Base-by-base conservation (phyloP, 2,113 vertebrate species). In the Chaetorhynchus papuensis region DNA sequence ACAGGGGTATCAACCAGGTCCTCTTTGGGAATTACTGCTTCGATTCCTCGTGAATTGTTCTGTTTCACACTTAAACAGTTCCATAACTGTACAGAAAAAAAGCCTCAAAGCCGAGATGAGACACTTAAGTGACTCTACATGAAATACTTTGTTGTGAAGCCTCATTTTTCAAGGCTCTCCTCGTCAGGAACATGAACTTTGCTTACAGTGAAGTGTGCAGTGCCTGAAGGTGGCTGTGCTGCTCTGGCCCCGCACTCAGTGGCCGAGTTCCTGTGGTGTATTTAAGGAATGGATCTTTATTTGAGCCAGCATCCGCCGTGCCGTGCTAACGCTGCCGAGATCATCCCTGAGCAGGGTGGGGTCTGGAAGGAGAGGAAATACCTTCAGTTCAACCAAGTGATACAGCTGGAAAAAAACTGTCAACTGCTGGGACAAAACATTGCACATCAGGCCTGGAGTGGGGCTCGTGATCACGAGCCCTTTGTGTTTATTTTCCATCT, bases 331-430 rank as follows among this genome's bases (percentile, higher is more conserved):
- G 31, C 69, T 52, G 87, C 79, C 44, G 70, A 60, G 79, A 39
- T 72, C 11, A 7, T 80, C 90, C 30, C 31, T 33, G 70, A 37
- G 41, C 1, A 86, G 86, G 76, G 54, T 3, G 6, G 88, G 79
- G 92, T 94, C 89, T 90, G 61, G 16, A 69, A 69, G 59, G 59
- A 83, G 59, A 88, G 64, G 66, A 90, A 93, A 96, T 80, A 92
- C 50, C 42, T 96, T 80, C 4, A 88, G 75, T 93, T 88, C 63
- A 90, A 93, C 52, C 57, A 19, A 49, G 44, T 79, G 82, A 72
- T 83, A 65, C 20, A 94, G 79, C 63, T 96, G 85, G 85, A 60
- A 90, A 88, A 89, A 79, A 87, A 37, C 10, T 11, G 18, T n/a
- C 41, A 69, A 66, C 87, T 88, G 66, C 79, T 80, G 50, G 54